Evolutionary conservation across 2,797 vertebrate species (phyloP), one percentile per base, ranked within the genome.

Genomic region (Aselliscus stoliczkanus): DNA sequence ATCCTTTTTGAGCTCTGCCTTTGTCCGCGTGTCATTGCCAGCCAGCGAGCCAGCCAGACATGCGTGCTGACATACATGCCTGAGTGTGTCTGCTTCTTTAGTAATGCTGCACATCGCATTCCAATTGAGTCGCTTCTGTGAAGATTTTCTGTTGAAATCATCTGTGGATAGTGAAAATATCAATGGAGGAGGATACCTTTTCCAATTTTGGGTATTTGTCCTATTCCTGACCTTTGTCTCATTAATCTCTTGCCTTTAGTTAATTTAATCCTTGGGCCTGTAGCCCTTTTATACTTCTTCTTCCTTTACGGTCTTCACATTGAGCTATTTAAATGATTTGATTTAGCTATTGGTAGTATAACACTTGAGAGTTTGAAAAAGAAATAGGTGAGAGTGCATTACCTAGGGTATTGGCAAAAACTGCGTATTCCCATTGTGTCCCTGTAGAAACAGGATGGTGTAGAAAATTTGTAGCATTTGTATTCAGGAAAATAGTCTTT

Each of bases 161-260:
- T 72, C 29, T 67, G 60, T 65, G 31, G 39, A 15, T 34, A 42
- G 34, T 77, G 44, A 88, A 76, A 60, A 31, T 93, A 47, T 23
- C 69, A 27, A 4, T 83, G 50, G 73, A 4, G 56, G 82, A 90
- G 31, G 52, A 18, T 82, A 80, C 13, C 7, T 29, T 5, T 69
- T 95, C 62, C 42, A 58, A 23, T 89, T 96, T 77, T 39, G 27
- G 11, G 17, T 73, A 18, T 79, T 93, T 93, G 14, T 93, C 14
- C 21, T 70, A 20, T 88, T 39, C 34, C 20, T 84, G 18, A 84
- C 18, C 9, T 94, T 95, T 62, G 20, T 95, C 17, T 42, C n/a
- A n/a, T 65, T 91, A 90, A 81, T 92, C 27, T 83, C 54, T 94
- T 95, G 62, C 31, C 14, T 20, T 92, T 84, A 37, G 44, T 82